Conservation (phyloP, 2,888 invertebrate genomes). For the Caprella mutica region DNA sequence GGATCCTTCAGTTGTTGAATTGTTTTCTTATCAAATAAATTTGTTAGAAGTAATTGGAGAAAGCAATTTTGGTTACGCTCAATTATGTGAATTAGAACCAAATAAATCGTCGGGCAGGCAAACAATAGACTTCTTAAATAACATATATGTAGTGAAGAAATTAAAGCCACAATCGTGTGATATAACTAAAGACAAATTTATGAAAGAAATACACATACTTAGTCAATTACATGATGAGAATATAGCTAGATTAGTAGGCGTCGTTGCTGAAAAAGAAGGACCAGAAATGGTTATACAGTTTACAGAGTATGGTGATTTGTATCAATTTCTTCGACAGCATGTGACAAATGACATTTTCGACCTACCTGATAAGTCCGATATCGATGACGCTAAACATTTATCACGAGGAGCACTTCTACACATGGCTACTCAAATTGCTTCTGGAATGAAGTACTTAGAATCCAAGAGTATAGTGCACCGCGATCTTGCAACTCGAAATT, state of each 20-base stretch:
- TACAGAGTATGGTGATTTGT: constrained; percentile 72
- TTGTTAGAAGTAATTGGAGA: constrained; percentile 64
- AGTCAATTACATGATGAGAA: constrained; percentile 72
- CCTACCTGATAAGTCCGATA: constrained; percentile 36
- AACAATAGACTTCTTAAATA: constrained; percentile 1
- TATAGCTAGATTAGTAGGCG: constrained; percentile 66
- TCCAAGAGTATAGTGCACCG: constrained; percentile 71
- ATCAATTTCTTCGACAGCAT: constrained; percentile 60
- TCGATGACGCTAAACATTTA: constrained; percentile 4
- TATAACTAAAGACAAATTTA: constrained; percentile 41
- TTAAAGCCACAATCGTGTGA: constrained; percentile 22
- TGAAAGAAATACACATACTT: constrained; percentile 62
- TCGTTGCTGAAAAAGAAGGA: constrained; percentile 61
- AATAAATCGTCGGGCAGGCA: not conserved
- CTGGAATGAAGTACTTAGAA: constrained; percentile 82
- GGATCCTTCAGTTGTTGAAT: constrained; percentile 42
- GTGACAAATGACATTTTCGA: constrained; percentile 55
- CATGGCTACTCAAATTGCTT: constrained; percentile 76
- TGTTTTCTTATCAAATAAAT: constrained; percentile 59
- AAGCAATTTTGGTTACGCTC: constrained; percentile 60
- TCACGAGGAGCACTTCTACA: constrained; percentile 73
- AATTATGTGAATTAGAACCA: constrained; percentile 23
- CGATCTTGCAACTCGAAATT: constrained; percentile 75
- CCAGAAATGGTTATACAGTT: constrained; percentile 78
- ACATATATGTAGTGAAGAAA: constrained; percentile 27